Base-by-base conservation (phyloP, 2,113 vertebrate genomes). In the Todiramphus chloris region DNA sequence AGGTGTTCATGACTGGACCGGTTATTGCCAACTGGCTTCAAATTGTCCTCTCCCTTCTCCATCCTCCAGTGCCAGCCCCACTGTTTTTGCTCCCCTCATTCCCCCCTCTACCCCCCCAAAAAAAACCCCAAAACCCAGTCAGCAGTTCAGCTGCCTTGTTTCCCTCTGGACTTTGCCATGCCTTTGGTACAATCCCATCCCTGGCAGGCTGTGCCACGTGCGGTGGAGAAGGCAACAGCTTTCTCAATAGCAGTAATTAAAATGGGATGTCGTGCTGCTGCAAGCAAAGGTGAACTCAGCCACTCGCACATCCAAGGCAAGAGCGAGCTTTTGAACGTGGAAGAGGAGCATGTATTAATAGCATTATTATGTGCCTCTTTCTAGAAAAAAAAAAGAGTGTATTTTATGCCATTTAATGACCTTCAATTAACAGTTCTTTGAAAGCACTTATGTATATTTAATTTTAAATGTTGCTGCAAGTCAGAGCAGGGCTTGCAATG, bases 381-480 rank as follows among this genome's bases (percentile, higher is more conserved):
- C 94, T 94, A 97, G 90, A 96, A 94, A 95, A 95, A 96, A 97
- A 94, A 16, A 96, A 69, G 94, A 91, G 95, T 95, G 96, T 95
- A 86, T 93, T 98, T 98, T 93, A 53, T 90, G 91, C 91, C 95
- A 94, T 96, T 96, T 98, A 98, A 98, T 98, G 98, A 98, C 98
- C 98, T 98, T 98, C 98, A 98, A 98, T 98, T 98, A 98, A 96
- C 97, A 97, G 97, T 96, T 97, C 97, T 98, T 98, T 95, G 94
- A 96, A 97, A 98, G 97, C 92, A 92, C 97, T 98, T 98, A 98
- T 97, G 97, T 98, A 98, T 98, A 98, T 98, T 98, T 98, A 98
- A 98, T 98, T 98, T 97, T 95, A 96, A 98, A 96, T 77, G 77
- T 97, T 95, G 95, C 95, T 89, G 95, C 97, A 91, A 98, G 97